These are phyloP conservation scores for Isotomurus palustris DNA, from an alignment of 2,888 invertebrate species.

Conservation along the genomic window DNA sequence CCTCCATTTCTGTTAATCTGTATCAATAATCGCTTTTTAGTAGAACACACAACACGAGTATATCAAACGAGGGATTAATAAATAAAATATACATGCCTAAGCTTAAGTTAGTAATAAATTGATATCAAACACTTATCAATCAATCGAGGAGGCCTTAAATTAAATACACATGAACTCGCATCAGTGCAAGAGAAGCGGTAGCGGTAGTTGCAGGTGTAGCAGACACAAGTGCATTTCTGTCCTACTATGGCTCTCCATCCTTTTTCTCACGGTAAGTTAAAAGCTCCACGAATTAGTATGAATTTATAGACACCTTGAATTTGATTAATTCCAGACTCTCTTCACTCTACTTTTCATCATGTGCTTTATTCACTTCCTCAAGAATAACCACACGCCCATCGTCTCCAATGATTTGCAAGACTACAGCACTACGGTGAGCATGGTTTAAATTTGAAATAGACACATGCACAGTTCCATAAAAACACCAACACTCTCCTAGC, in stretches of 20 bases:
- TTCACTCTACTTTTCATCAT: slow-evolving; percentile 36
- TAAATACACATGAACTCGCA: no score
- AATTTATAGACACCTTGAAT: not conserved
- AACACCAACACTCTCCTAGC: not conserved
- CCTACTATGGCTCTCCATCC: slow-evolving; percentile 29
- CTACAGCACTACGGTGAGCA: slow-evolving; percentile 10
- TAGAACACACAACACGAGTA: no score
- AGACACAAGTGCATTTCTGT: slow-evolving; percentile 2
- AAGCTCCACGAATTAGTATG: not conserved
- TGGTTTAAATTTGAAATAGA: not conserved
- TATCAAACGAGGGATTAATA: no score
- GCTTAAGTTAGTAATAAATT: no score
- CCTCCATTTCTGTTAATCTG: no score
- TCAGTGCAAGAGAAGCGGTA: no score
- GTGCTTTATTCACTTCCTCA: slow-evolving; percentile 37
- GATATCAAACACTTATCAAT: no score
- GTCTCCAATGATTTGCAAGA: slow-evolving; percentile 24
- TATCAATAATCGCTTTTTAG: no score
- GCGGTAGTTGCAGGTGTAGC: not conserved
- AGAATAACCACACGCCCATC: slow-evolving; percentile 32
- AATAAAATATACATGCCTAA: no score
- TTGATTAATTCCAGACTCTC: slow-evolving; percentile 24
- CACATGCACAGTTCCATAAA: not conserved
- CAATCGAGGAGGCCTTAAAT: no score
- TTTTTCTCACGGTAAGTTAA: slow-evolving; percentile 33